Percentiles rank a stretch among this genome's conserved stretches.
phyloP scores from a whole-genome alignment of 2,113 vertebrate species.

The Halcyon senegalensis region DNA sequence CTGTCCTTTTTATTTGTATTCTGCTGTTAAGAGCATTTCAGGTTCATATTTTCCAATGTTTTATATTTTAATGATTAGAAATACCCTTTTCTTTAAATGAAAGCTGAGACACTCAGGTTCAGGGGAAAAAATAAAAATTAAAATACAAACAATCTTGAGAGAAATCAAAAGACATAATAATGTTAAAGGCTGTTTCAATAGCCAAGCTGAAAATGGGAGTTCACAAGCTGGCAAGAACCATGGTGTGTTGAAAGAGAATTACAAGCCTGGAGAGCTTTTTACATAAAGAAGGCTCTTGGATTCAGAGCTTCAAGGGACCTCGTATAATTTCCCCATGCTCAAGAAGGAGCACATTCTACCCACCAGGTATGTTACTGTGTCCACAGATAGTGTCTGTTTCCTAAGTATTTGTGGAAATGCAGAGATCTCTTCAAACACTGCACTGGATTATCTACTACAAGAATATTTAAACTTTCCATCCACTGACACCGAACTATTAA shows the following conservation, averaged over 20 bases:
- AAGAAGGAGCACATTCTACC: background rate
- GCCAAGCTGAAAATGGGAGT: background rate
- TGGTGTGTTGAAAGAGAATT: background rate
- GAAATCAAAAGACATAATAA: background rate
- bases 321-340: background rate
- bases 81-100: background rate
- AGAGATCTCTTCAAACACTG: background rate
- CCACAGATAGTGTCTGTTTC: background rate
- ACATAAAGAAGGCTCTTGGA: background rate
- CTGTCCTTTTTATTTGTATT: background rate
- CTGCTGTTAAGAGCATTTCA: background rate
- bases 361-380: background rate
- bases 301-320: background rate
- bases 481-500: background rate
- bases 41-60: background rate
- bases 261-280: background rate
- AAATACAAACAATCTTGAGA: background rate
- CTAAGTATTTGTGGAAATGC: background rate
- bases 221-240: background rate
- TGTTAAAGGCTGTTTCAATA: background rate
- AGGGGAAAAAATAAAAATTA: background rate
- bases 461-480: background rate
- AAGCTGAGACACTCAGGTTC: background rate
- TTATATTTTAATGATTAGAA: background rate
- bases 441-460: background rate